These are phyloP conservation scores for Pteropus rufus DNA, from an alignment of 2,797 vertebrate genomes.

Conservation along the genomic window DNA sequence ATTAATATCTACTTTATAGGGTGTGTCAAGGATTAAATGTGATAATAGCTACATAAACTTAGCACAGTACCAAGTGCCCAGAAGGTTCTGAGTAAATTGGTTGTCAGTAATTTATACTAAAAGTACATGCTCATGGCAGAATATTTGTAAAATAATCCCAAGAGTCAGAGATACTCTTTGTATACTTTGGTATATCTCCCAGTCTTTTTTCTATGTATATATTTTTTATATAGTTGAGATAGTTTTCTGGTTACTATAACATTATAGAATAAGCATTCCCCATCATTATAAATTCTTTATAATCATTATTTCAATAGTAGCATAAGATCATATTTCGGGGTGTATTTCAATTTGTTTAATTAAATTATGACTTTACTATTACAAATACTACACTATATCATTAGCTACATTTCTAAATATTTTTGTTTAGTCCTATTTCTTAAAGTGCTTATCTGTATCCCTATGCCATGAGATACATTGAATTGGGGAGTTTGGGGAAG, in stretches of 20 bases:
- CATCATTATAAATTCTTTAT: background rate
- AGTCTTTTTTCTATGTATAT: background rate
- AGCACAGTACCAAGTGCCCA: background rate
- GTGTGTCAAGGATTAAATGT: background rate
- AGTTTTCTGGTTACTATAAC: background rate
- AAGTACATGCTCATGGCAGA: background rate
- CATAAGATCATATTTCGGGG: background rate
- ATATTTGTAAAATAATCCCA: constrained; percentile 11
- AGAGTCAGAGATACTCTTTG: background rate
- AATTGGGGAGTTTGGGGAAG: background rate
- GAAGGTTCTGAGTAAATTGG: background rate
- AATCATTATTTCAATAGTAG: constrained; percentile 8
- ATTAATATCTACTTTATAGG: background rate
- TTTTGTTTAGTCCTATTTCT: constrained; percentile 12
- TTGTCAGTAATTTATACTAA: background rate
- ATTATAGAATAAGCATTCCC: background rate
- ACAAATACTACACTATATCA: background rate
- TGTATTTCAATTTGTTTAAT: background rate
- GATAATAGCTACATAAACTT: background rate
- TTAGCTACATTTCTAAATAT: background rate
- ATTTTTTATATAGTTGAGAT: background rate
- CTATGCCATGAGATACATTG: background rate
- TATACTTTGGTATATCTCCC: background rate
- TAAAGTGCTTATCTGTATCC: background rate
- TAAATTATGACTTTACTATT: constrained; percentile 22